These are phyloP conservation scores for Leptopilina syphax DNA, from an alignment of 2,888 invertebrate species.

Conservation along the genomic window DNA sequence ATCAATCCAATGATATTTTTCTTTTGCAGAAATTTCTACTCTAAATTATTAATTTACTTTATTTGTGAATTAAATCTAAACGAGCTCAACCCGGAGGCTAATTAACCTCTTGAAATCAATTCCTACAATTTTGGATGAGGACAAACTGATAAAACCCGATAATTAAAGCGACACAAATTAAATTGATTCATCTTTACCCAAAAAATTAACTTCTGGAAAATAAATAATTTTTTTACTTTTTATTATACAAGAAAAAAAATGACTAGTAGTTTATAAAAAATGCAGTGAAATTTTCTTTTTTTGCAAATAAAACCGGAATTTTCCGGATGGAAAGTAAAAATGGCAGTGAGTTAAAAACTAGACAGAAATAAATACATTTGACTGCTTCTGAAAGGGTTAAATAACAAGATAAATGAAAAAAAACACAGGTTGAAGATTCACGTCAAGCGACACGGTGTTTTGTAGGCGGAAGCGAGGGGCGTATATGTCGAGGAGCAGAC, in stretches of 20 bases:
- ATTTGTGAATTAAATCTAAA: slow-evolving; percentile 5
- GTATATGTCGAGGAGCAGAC: slow-evolving; percentile 55
- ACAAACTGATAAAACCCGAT: not conserved
- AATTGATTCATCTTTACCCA: not conserved
- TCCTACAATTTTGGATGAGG: not conserved
- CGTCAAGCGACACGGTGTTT: slow-evolving; percentile 42
- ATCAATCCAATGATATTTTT: not conserved
- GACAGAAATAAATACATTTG: not conserved
- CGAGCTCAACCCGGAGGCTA: not conserved
- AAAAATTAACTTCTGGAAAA: not conserved
- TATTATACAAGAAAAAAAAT: too few relatives aligned
- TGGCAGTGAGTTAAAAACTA: too few relatives aligned
- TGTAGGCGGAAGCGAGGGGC: slow-evolving; percentile 65
- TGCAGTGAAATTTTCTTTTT: too few relatives aligned
- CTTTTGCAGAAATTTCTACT: not conserved
- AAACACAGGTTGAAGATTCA: slow-evolving; percentile 38
- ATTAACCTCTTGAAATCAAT: slow-evolving; percentile 17
- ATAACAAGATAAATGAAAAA: slow-evolving; percentile 11
- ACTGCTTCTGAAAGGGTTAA: not conserved
- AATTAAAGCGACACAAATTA: not conserved
- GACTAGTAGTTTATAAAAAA: too few relatives aligned
- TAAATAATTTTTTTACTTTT: too few relatives aligned
- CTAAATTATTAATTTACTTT: not conserved
- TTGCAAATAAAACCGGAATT: too few relatives aligned
- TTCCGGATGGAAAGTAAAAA: too few relatives aligned